These are phyloP conservation scores for Astropecten irregularis DNA, from an alignment of 53 echinoderm and acorn worm genomes.

Conservation along the genomic window DNA sequence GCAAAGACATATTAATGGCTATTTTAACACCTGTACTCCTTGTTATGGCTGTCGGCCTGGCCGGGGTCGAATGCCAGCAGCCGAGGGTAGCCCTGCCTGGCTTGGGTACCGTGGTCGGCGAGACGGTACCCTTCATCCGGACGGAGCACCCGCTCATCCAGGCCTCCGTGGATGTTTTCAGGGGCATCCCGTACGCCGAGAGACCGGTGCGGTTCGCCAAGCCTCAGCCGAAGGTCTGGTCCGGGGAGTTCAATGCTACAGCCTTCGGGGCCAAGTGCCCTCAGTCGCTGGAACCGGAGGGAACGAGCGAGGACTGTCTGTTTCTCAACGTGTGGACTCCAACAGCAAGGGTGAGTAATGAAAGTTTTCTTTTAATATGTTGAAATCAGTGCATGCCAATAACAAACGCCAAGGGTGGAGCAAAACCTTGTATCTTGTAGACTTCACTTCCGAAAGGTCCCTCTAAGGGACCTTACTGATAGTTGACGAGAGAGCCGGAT, in stretches of 20 bases:
- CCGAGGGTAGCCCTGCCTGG: constrained; percentile 8
- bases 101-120: constrained; percentile 25
- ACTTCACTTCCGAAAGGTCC: no score
- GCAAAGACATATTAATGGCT: no score
- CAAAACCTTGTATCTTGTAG: no score
- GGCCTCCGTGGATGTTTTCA: constrained; percentile 52
- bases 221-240: constrained; percentile 20
- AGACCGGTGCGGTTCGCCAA: constrained; percentile 46
- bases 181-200: constrained; percentile 72
- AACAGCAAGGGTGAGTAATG: constrained; percentile 69
- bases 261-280: constrained; percentile 1
- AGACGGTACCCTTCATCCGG: neutral
- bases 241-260: constrained; percentile 5
- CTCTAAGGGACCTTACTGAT: no score
- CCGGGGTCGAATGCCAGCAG: constrained; percentile 7
- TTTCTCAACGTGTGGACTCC: constrained; percentile 75
- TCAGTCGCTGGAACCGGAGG: constrained; percentile 1
- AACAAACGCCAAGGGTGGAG: no score
- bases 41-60: no score
- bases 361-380: neutral
- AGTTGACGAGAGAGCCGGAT: no score
- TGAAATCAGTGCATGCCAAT: no score
- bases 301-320: constrained; percentile 72
- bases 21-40: no score
- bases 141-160: constrained; percentile 10